Conservation (phyloP, 2,113 vertebrate genomes). For the Trogon surrucura region DNA sequence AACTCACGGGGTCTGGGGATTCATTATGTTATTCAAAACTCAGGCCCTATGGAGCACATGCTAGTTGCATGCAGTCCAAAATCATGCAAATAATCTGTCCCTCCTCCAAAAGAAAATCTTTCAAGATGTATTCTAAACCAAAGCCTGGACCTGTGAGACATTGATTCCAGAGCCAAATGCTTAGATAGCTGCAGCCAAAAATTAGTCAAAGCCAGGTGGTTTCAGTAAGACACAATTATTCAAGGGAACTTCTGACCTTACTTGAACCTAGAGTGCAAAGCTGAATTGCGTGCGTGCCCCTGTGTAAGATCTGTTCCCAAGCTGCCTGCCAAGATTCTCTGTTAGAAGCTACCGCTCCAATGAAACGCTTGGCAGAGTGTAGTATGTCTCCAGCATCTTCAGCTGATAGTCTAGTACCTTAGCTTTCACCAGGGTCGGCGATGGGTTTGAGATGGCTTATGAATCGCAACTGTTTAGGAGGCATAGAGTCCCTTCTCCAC, state of each 20-base stretch:
- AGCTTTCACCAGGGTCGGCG: neutral
- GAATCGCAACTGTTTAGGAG: neutral
- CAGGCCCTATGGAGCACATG: neutral
- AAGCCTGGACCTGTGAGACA: neutral
- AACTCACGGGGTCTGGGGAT: neutral
- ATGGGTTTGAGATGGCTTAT: neutral
- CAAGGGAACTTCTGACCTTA: constrained; percentile 49
- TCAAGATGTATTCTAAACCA: neutral
- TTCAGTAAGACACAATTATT: neutral
- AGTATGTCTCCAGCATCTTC: neutral
- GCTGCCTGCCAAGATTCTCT: constrained; percentile 27
- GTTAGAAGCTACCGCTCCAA: neutral
- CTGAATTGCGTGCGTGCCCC: neutral
- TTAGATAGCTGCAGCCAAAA: constrained; percentile 9
- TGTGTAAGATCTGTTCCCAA: constrained; percentile 12
- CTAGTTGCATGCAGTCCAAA: neutral
- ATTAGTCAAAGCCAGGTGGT: neutral
- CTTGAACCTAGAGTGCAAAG: neutral
- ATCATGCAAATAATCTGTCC: neutral
- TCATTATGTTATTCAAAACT: neutral
- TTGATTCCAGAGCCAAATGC: neutral
- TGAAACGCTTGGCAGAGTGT: neutral
- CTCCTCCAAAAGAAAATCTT: neutral
- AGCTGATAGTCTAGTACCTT: neutral
- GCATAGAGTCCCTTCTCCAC: neutral